Evolutionary conservation across 2,113 vertebrate species (phyloP).

Genomic region (Oncorhynchus keta): DNA sequence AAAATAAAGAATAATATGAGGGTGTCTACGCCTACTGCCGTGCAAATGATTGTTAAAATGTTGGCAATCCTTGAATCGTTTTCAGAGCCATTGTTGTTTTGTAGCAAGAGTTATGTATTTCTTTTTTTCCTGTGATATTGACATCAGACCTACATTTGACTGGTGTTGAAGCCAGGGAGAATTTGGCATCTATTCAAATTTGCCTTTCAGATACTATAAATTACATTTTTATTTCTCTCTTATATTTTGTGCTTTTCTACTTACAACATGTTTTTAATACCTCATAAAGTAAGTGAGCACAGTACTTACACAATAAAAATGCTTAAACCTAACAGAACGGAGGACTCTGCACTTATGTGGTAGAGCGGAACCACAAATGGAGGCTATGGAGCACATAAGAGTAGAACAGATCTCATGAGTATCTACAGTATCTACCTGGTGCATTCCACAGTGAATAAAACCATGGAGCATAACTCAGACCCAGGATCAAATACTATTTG

Average conservation of each 20-base stretch:
- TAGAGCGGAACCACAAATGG: slow-evolving; percentile 14
- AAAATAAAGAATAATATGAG: not conserved
- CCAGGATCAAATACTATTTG: no score
- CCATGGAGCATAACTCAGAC: slow-evolving; percentile 12
- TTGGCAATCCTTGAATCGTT: not conserved
- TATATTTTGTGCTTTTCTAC: not conserved
- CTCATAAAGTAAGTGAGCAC: not conserved
- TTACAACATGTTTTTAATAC: slow-evolving; percentile 4
- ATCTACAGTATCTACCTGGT: slow-evolving; percentile 6
- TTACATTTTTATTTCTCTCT: not conserved
- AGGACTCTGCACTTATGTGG: slow-evolving; percentile 26
- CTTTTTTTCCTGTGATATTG: not conserved
- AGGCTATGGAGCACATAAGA: slow-evolving; percentile 11
- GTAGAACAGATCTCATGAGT: slow-evolving; percentile 11
- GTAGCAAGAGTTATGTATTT: not conserved
- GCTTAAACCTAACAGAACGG: not conserved
- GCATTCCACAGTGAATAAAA: slow-evolving; percentile 7
- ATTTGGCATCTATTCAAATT: not conserved
- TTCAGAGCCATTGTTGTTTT: not conserved
- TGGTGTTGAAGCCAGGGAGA: not conserved
- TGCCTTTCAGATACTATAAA: slow-evolving; percentile 1
- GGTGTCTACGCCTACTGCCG: no score
- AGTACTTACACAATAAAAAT: slow-evolving; percentile 16
- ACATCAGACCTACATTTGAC: not conserved
- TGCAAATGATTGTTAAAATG: not conserved